Evolutionary conservation across 2,888 invertebrate species (phyloP), one percentile per base, ranked within the genome.

Genomic region (Isotomurus palustris): DNA sequence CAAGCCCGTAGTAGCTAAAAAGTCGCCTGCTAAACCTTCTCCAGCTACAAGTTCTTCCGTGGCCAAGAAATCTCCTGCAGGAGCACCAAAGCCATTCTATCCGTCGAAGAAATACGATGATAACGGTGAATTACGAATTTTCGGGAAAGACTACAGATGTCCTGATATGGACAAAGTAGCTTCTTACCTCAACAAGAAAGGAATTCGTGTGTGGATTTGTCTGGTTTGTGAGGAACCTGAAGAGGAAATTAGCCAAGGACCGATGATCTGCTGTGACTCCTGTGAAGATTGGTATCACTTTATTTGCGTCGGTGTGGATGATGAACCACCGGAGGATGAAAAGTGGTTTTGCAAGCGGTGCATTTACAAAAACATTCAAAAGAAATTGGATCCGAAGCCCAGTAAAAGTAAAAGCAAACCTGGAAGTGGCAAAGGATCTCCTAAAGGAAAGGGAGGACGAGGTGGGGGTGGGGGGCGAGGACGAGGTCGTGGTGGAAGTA

Each of bases 251-350:
- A 60, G 58, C 38, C 52, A 50, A 25, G 56, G 48, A 35, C 56
- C 57, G 21, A 65, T 60, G 60, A 58, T 63, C 43, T 60, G 60
- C 49, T 63, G 63, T 53, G 64, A 64, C 29, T 36, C 44, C 29
- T 64, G 64, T 43, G 64, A 64, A 5, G 64, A 64, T 51, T 64
- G 64, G 64, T 64, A 64, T 40, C 64, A 64, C 27, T 61, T 53
- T 29, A 21, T 29, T 8, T 64, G 64, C 17, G 64, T 64, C 2
- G 64, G 64, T 6, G 56, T 64, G 17, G 49, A 48, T 14, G 53
- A 47, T 19, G 40, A 40, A 5, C 55, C 60, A n/a, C 50, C 57
- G 6, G 65, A 65, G 35, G 60, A 62, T 21, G 59, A 62, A 32
- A 47, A 54, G 4, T 65, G 65, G 65, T 62, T 45, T 19, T 65